Percentiles rank a stretch among this genome's conserved stretches.
Conservation (phyloP, 2,113 vertebrate species). For the Rhinopithecus roxellana region DNA sequence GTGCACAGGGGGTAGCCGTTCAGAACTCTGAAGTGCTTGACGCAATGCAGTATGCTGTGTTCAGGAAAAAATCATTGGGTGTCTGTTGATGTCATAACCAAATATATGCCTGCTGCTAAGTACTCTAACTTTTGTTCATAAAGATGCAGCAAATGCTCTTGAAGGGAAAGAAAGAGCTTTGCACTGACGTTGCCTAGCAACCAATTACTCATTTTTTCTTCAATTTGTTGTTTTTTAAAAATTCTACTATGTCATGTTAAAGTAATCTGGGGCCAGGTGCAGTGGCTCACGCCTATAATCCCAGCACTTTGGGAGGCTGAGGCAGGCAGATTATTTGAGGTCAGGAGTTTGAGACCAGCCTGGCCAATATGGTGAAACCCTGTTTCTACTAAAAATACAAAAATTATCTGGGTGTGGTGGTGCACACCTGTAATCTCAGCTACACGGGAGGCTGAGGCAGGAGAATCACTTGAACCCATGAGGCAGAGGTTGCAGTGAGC, state of each 20-base stretch:
- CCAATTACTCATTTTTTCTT: conserved; percentile 73
- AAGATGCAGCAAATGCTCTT: conserved; percentile 64
- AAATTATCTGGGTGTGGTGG: too few relatives aligned
- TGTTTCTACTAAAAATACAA: too few relatives aligned
- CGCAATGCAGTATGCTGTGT: conserved; percentile 66
- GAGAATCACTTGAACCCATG: too few relatives aligned
- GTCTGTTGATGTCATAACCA: conserved; percentile 79
- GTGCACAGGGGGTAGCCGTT: conserved; percentile 63
- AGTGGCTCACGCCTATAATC: too few relatives aligned
- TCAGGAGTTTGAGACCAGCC: too few relatives aligned
- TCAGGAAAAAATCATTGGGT: conserved; percentile 75
- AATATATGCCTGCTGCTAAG: conserved; percentile 77
- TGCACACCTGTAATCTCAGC: too few relatives aligned
- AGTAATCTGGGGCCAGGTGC: conserved; percentile 64
- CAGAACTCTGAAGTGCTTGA: conserved; percentile 66
- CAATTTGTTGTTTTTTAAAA: conserved; percentile 75
- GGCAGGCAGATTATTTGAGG: too few relatives aligned
- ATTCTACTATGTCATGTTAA: conserved; percentile 71
- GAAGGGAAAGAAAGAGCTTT: conserved; percentile 77
- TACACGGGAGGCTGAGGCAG: too few relatives aligned
- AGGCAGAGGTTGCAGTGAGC: too few relatives aligned
- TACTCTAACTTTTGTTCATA: conserved; percentile 80
- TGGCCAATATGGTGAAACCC: too few relatives aligned
- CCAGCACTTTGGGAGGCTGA: too few relatives aligned
- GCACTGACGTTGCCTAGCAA: conserved; percentile 83